Conservation (phyloP, 1,140 invertebrate genomes). For the Drosophila persimilis region DNA sequence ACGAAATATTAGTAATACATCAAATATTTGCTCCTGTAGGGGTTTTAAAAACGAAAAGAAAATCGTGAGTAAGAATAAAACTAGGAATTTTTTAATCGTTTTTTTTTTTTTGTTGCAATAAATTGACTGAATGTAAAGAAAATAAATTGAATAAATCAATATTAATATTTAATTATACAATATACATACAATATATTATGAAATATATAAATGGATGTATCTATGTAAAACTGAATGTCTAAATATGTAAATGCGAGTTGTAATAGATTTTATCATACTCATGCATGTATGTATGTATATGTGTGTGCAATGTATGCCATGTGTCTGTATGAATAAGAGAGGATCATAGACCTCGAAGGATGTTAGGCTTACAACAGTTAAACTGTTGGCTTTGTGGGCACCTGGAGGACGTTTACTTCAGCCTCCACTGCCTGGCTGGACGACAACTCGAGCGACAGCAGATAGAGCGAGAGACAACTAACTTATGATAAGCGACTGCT, state of each 20-base stretch:
- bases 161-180: slow-evolving; percentile 25
- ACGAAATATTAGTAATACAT: slow-evolving; percentile 8
- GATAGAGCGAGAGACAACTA: too few relatives aligned
- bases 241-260: slow-evolving; percentile 64
- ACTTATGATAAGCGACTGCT: too few relatives aligned
- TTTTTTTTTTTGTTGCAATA: slow-evolving; percentile 60
- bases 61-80: slow-evolving; percentile 20
- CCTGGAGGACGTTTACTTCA: too few relatives aligned
- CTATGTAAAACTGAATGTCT: slow-evolving; percentile 54
- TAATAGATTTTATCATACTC: slow-evolving; percentile 43
- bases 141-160: slow-evolving; percentile 28
- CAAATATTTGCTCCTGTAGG: slow-evolving; percentile 18
- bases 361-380: too few relatives aligned
- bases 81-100: slow-evolving; percentile 20
- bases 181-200: not conserved
- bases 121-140: slow-evolving; percentile 73
- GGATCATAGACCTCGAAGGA: not conserved
- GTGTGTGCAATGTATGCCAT: slow-evolving; percentile 26
- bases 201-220: slow-evolving; percentile 26
- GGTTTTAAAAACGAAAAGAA: slow-evolving; percentile 11
- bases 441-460: too few relatives aligned
- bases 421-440: too few relatives aligned
- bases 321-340: not conserved
- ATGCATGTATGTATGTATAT: slow-evolving; percentile 28
- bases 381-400: too few relatives aligned